Evolutionary conservation across 2,888 invertebrate species (phyloP), one percentile per base, ranked within the genome.

Genomic region (Chrysolina oricalcia): DNA sequence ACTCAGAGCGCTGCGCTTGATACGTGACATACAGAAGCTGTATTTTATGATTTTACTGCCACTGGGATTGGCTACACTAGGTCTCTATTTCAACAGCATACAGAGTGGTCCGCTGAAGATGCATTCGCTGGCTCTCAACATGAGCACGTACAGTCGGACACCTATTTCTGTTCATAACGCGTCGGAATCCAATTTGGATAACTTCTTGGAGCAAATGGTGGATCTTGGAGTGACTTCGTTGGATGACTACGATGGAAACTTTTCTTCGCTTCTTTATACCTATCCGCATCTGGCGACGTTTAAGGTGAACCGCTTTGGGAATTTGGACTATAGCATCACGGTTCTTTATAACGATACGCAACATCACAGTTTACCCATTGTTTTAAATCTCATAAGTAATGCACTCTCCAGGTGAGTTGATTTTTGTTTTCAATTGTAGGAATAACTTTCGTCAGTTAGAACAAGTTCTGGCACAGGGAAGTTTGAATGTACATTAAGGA

Each of bases 321-420:
- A 89, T 69, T 90, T 91, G 0, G 91, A 90, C 74, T 90, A 92
- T 70, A 91, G 91, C 77, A 89, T 93, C 21, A 91, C 92, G 81
- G 90, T 93, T 50, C 91, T 93, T 78, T 94, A 94, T 88, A 96
- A 96, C 86, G 95, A 94, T 85, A 95, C 96, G 0, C 93, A 92
- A 83, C 92, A 94, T 66, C 96, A 96, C 86, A 93, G 94, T 77
- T 89, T 96, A 82, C 96, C 96, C 3, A 92, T 95, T 76, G 89
- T 95, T 53, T 88, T 95, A 64, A 95, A 95, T 87, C 88, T 94
- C 71, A 89, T 95, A 81, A 93, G 92, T 81, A 95, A 95, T 86
- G 91, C 92, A 68, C 90, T 94, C 81, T 92, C 93, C 86, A 93
- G 92, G 94, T 94, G 86, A 89, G 87, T 77, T n/a, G 27, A 59